phyloP scores from a whole-genome alignment of 2,113 vertebrate species.

The Oenanthe oenanthe region DNA sequence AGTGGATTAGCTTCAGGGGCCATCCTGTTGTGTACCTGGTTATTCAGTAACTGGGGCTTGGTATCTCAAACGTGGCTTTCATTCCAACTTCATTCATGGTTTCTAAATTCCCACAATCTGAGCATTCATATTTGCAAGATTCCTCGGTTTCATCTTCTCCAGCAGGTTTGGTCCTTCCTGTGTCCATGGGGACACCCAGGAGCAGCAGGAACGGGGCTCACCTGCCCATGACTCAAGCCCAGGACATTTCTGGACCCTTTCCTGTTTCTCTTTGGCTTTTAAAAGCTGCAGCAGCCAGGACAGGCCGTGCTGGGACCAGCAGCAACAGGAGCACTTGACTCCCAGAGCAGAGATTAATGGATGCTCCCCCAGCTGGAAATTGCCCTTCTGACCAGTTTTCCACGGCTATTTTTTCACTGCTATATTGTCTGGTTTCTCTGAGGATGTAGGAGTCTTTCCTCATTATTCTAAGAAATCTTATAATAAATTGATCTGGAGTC shows the following conservation, averaged over 20 bases:
- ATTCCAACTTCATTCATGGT: no score
- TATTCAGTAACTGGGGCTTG: no score
- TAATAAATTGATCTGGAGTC: neutral
- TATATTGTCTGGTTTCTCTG: neutral
- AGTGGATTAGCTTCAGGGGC: no score
- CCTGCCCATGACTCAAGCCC: neutral
- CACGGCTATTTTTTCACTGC: neutral
- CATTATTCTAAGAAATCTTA: neutral
- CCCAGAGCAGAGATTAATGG: neutral
- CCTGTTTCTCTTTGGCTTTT: neutral
- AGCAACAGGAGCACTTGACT: neutral
- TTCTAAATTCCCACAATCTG: no score
- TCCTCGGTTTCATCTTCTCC: no score
- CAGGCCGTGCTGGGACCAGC: neutral
- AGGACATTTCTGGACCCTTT: neutral
- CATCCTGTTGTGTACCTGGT: no score
- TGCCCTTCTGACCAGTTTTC: constrained; percentile 2
- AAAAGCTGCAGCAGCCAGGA: neutral
- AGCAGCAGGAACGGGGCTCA: neutral
- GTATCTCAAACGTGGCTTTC: no score
- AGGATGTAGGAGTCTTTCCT: neutral
- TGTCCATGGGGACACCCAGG: neutral
- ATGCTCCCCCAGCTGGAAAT: neutral
- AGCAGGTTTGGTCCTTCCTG: no score
- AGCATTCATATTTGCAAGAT: no score